Conservation (phyloP, 2,113 vertebrate genomes). For the Edolisoma coerulescens region DNA sequence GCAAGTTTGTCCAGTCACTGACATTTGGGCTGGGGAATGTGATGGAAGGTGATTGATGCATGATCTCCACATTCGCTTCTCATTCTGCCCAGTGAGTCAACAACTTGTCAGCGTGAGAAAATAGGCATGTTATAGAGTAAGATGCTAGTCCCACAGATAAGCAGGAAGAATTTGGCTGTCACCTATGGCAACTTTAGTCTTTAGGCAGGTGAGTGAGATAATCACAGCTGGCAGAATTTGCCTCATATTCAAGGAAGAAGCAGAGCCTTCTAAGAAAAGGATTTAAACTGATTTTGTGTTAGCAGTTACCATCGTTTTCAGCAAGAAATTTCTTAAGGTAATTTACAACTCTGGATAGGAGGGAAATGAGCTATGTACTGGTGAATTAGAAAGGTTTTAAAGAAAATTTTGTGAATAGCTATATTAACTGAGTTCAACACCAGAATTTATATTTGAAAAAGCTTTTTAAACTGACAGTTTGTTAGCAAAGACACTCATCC, state of each 20-base stretch:
- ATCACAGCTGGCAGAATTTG: background rate
- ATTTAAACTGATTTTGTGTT: background rate
- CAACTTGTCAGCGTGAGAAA: background rate
- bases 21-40: background rate
- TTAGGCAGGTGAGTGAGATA: background rate
- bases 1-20: background rate
- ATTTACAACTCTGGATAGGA: background rate
- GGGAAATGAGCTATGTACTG: background rate
- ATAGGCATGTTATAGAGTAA: background rate
- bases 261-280: background rate
- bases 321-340: background rate
- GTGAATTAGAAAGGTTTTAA: background rate
- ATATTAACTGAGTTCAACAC: background rate
- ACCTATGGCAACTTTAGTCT: background rate
- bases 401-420: background rate
- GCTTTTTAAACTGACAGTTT: background rate
- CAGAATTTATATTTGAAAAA: background rate
- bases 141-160: background rate
- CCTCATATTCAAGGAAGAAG: background rate
- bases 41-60: background rate
- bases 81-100: background rate
- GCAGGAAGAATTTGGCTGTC: background rate
- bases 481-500: background rate
- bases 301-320: background rate
- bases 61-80: background rate